Conservation (phyloP, 2,888 invertebrate species). For the Hirudinaria manillensis region DNA sequence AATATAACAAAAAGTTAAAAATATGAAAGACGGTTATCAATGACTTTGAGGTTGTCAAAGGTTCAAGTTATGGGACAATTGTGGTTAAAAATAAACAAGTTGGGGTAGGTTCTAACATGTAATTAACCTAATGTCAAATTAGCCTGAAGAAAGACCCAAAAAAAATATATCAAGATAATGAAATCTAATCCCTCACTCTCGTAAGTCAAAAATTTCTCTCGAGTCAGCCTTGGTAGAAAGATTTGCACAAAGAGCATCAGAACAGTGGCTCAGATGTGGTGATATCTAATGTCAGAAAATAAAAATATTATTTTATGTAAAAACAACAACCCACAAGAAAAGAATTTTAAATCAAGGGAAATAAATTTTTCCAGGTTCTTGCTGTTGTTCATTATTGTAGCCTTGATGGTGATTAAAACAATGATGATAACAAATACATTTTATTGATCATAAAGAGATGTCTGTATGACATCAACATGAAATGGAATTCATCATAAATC, state of each 20-base stretch:
- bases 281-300: too few species aligned
- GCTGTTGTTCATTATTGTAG: too few species aligned
- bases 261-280: slow-evolving; percentile 21
- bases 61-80: too few species aligned
- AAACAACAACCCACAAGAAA: neutral
- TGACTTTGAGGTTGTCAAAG: too few species aligned
- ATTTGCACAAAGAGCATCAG: slow-evolving; percentile 20
- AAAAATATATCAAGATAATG: neutral
- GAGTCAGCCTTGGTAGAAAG: neutral
- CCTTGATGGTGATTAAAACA: too few species aligned
- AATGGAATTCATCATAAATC: neutral
- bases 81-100: too few species aligned
- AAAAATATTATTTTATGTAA: too few species aligned
- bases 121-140: neutral
- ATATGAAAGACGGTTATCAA: too few species aligned
- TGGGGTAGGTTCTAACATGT: too few species aligned
- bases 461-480: neutral
- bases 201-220: slow-evolving; percentile 9
- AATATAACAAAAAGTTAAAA: neutral
- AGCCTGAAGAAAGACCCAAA: neutral
- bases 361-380: too few species aligned
- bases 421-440: neutral
- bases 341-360: neutral
- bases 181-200: neutral
- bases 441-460: neutral